Base-by-base conservation (phyloP, 1,140 invertebrate genomes). In the Atta cephalotes region DNA sequence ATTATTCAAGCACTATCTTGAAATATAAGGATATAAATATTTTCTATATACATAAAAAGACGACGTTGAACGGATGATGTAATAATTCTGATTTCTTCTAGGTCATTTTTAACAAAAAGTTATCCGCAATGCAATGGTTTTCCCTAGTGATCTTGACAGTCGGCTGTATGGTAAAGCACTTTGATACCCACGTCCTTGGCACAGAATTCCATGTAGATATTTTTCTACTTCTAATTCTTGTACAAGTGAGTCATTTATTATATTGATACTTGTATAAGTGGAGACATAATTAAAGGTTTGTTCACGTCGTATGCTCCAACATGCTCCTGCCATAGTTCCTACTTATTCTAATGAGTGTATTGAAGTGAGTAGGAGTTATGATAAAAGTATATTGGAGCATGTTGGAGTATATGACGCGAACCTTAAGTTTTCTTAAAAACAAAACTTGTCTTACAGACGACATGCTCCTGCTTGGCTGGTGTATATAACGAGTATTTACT, bases 401-500 rank as follows among this genome's bases (percentile, higher is more conserved):
- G 25, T 25, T 25, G 25, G 25, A 25, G 25, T 25, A 25, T 25
- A 0, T 0, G 25, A 25, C 25, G 25, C 25, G 25, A 25, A 25
- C 25, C 25, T 25, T 25, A 9, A 35, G 31, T 65, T 81, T 35
- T 51, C 4, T 76, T 1, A 76, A 63, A 56, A 81, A 74, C 91
- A n/a, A 89, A 45, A 51, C 92, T 1, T 89, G 90, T 91, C 88
- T 96, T 98, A 60, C 97, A 99, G 96, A 97, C 98, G 45, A 96
- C 99, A 85, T 99, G 97, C 91, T 99, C 98, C 0, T 99, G 98
- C 89, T 95, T 99, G 89, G 99, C 99, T 18, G 98, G 99, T 21
- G 99, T 99, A 14, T 99, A 99, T 94, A 99, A 99, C 94, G 99
- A 99, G 95, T 99, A 98, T 95, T 95, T 99, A 58, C 95, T 99